Evolutionary conservation across 2,113 vertebrate species (phyloP).

Genomic region (Nothoprocta pentlandii): DNA sequence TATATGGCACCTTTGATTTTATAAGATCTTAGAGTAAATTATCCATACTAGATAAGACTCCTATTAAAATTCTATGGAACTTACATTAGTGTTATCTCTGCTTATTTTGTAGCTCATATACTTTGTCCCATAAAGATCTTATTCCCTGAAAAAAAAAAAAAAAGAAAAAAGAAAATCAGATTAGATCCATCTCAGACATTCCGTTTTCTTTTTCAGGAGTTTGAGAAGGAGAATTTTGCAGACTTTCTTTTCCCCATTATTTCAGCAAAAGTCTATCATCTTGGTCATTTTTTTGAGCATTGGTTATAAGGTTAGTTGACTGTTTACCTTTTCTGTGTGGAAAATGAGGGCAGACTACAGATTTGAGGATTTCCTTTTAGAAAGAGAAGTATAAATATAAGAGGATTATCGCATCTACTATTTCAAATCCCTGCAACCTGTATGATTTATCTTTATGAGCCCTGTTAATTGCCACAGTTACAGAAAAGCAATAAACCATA

Average conservation of each 20-base stretch:
- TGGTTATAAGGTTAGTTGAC: background rate
- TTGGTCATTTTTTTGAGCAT: background rate
- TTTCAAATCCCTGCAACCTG: constrained; percentile 16
- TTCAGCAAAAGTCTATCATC: background rate
- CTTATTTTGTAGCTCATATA: background rate
- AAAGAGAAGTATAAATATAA: constrained; percentile 31
- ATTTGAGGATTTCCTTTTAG: constrained; percentile 36
- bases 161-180: background rate
- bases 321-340: background rate
- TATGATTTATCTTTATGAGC: constrained; percentile 25
- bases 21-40: background rate
- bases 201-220: background rate
- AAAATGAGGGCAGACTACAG: constrained; percentile 12
- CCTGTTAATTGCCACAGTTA: constrained; percentile 14
- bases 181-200: background rate
- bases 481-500: constrained; percentile 13
- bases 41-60: background rate
- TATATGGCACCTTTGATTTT: background rate
- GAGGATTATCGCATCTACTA: constrained; percentile 30
- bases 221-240: background rate
- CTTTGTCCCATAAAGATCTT: background rate
- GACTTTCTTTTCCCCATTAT: background rate
- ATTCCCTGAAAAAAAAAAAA: background rate
- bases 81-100: background rate
- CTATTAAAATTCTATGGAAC: background rate